A percentile compares a stretch with the other conserved stretches of the same genome.
These are phyloP conservation scores for Lasiommata megera DNA, from an alignment of 2,888 invertebrate species.

Conservation along the genomic window DNA sequence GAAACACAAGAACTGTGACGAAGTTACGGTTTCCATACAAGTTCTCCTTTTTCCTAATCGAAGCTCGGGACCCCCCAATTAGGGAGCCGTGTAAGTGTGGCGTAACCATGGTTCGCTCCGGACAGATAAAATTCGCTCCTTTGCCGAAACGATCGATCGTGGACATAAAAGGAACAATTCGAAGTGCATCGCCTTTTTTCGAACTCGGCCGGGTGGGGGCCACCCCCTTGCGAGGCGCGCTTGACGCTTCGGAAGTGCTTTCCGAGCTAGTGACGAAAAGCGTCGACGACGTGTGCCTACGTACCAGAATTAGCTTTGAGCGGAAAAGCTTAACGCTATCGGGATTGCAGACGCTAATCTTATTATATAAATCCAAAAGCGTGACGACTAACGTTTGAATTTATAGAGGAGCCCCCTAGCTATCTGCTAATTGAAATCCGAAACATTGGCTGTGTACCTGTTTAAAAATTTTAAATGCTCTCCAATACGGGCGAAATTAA, in stretches of 20 bases:
- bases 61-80: conserved; percentile 58
- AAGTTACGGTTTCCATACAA: conserved; percentile 23
- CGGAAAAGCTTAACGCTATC: conserved; percentile 37
- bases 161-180: conserved; percentile 79
- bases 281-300: conserved; percentile 48
- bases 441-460: too few relatives aligned
- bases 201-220: conserved; percentile 55
- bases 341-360: conserved; percentile 35
- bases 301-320: conserved; percentile 57
- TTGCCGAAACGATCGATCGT: conserved; percentile 77
- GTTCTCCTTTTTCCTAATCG: conserved; percentile 51
- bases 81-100: conserved; percentile 63
- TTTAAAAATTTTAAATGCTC: too few relatives aligned
- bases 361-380: conserved; percentile 29
- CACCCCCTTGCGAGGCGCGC: conserved; percentile 50
- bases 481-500: too few relatives aligned
- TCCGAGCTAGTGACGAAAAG: conserved; percentile 66
- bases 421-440: too few relatives aligned
- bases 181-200: conserved; percentile 80
- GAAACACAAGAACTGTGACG: conserved; percentile 16
- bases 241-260: conserved; percentile 72
- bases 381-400: not conserved
- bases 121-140: conserved; percentile 76
- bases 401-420: not conserved
- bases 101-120: conserved; percentile 58